Conservation (phyloP, 2,888 invertebrate genomes). For the Lasioglossum vierecki region DNA sequence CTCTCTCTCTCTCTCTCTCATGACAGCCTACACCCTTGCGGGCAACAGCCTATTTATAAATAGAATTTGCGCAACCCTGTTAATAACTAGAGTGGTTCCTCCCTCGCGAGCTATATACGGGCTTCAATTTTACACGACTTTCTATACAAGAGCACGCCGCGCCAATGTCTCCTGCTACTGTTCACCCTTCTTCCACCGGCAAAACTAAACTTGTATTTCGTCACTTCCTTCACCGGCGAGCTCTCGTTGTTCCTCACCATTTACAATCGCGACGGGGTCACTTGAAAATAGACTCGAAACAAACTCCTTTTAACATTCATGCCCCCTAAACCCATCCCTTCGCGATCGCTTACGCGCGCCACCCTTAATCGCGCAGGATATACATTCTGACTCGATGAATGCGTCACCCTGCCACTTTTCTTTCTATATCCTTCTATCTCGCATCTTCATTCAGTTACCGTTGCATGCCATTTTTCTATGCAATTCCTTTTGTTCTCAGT, state of each 20-base stretch:
- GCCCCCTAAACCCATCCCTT: neutral
- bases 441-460: neutral
- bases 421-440: neutral
- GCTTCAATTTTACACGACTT: neutral
- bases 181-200: neutral
- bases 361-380: neutral
- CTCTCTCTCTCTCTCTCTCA: neutral
- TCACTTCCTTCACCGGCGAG: neutral
- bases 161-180: neutral
- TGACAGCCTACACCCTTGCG: neutral
- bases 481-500: neutral
- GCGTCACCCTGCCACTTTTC: neutral
- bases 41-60: neutral
- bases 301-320: neutral
- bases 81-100: constrained; percentile 9
- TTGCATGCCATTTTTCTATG: neutral
- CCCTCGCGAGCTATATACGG: neutral
- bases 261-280: neutral
- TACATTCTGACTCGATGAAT: neutral
- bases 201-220: neutral
- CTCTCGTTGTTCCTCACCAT: neutral
- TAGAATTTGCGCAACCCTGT: constrained; percentile 19
- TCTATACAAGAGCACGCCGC: neutral
- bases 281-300: neutral
- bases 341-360: neutral